Conservation (phyloP, 2,113 vertebrate species). For the Lepus americanus region DNA sequence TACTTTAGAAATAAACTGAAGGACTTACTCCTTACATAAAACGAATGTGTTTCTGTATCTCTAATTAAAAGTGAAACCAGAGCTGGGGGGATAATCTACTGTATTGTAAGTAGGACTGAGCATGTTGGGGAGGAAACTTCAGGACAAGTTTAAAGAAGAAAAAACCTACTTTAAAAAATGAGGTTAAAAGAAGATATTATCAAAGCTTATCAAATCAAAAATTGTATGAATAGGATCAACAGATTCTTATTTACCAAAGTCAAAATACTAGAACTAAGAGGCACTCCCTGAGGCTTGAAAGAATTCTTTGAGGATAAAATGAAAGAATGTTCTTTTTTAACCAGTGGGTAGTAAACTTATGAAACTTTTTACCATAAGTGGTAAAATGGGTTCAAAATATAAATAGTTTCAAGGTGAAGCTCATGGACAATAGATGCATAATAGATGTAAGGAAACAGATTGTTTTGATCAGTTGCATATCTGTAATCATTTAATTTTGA, state of each 20-base stretch:
- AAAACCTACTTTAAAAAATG: background rate
- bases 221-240: slow-evolving; percentile 25
- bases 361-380: slow-evolving; percentile 50
- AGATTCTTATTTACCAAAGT: slow-evolving; percentile 65
- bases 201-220: slow-evolving; percentile 59
- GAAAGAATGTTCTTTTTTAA: slow-evolving; percentile 64
- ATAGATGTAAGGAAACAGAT: slow-evolving; percentile 1
- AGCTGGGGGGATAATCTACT: slow-evolving; percentile 16
- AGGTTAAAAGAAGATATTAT: slow-evolving; percentile 21
- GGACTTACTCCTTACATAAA: background rate
- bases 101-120: slow-evolving; percentile 42
- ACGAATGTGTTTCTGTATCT: background rate
- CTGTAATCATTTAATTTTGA: slow-evolving; percentile 39
- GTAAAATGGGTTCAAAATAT: slow-evolving; percentile 32
- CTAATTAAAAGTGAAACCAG: background rate
- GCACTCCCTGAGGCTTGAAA: slow-evolving; percentile 54
- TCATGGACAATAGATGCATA: background rate
- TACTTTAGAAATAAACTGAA: slow-evolving; percentile 1
- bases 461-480: slow-evolving; percentile 31
- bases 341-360: slow-evolving; percentile 51
- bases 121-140: slow-evolving; percentile 45
- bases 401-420: slow-evolving; percentile 42
- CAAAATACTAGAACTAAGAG: slow-evolving; percentile 53
- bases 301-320: slow-evolving; percentile 59
- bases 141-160: background rate